Evolutionary conservation across 2,888 invertebrate genomes (phyloP).

Genomic region (Xylophagus ater): DNA sequence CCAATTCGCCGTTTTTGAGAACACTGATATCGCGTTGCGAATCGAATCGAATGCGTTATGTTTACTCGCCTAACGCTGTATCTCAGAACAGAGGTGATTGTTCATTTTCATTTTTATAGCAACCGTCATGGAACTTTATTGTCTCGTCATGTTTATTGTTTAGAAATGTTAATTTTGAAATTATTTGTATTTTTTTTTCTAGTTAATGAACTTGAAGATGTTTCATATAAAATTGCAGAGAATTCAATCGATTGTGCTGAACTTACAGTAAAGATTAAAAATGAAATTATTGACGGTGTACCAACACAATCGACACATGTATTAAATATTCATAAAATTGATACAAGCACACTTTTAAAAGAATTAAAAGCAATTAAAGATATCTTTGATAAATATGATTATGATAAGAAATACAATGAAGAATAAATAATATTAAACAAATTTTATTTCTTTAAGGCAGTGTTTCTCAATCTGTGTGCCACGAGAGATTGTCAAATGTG

Average conservation of each 20-base stretch:
- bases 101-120: slow-evolving; percentile 1
- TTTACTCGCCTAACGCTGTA: too few species aligned
- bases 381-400: slow-evolving; percentile 31
- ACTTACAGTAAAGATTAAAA: slow-evolving; percentile 32
- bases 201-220: slow-evolving; percentile 35
- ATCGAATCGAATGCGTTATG: too few species aligned
- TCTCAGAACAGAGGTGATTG: too few species aligned
- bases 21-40: too few species aligned
- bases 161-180: not conserved
- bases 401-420: too few species aligned
- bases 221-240: slow-evolving; percentile 23
- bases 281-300: slow-evolving; percentile 31
- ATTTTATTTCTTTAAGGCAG: too few species aligned
- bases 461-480: too few species aligned
- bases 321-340: slow-evolving; percentile 32
- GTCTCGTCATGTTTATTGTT: not conserved
- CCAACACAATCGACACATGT: slow-evolving; percentile 30
- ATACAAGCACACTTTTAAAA: slow-evolving; percentile 30
- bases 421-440: too few species aligned
- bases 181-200: slow-evolving; percentile 12
- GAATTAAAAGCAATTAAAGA: slow-evolving; percentile 31
- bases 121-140: too few species aligned
- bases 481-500: too few species aligned
- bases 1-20: too few species aligned
- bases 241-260: slow-evolving; percentile 30